Evolutionary conservation across 1,140 invertebrate species (phyloP).

Genomic region (Proctacanthus coquilletti): DNA sequence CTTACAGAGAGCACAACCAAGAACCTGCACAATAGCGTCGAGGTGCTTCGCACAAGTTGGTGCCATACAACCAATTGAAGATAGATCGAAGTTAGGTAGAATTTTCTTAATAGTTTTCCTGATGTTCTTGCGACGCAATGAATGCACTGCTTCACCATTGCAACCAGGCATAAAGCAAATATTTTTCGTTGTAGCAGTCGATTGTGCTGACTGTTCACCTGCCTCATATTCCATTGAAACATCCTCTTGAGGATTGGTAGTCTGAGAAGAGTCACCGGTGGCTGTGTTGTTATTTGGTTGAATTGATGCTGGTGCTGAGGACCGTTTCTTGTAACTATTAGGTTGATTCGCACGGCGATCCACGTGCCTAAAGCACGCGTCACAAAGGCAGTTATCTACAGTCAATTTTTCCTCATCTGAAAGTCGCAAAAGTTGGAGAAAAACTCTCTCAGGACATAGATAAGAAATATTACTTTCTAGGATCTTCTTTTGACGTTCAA

Average conservation of each 20-base stretch:
- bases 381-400: constrained; percentile 66
- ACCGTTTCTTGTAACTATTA: constrained; percentile 36
- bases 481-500: constrained; percentile 60
- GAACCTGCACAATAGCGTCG: constrained; percentile 46
- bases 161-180: constrained; percentile 47
- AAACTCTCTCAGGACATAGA: constrained; percentile 4
- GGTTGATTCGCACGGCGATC: constrained; percentile 57
- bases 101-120: constrained; percentile 52
- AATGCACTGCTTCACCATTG: constrained; percentile 43
- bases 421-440: background rate
- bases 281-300: constrained; percentile 10
- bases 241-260: background rate
- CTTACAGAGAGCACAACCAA: constrained; percentile 59
- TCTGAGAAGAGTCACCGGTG: background rate
- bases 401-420: constrained; percentile 58
- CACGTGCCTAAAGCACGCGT: constrained; percentile 69
- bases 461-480: constrained; percentile 37
- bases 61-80: constrained; percentile 29
- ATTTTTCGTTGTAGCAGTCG: constrained; percentile 8
- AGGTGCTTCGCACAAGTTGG: constrained; percentile 47
- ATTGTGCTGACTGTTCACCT: constrained; percentile 26
- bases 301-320: constrained; percentile 22
- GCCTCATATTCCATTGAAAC: constrained; percentile 7
- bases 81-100: constrained; percentile 23
- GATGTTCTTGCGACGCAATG: constrained; percentile 60